phyloP scores from a whole-genome alignment of 2,797 vertebrate species.

The Danio jaintianensis region DNA sequence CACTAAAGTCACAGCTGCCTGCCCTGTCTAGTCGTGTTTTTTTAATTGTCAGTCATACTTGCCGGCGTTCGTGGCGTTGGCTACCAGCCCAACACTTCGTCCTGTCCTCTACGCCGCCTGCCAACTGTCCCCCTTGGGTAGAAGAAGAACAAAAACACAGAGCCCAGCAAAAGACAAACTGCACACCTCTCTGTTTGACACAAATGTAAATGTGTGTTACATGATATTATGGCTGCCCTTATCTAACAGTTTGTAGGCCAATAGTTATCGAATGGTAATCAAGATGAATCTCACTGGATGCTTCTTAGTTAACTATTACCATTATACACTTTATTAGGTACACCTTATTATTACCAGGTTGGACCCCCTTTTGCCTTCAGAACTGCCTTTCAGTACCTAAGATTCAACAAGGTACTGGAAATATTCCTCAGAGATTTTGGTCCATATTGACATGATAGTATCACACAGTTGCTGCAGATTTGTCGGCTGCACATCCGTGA shows the following conservation, averaged over 20 bases:
- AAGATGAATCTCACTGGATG: not conserved
- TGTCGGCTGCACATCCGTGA: no score
- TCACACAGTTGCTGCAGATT: no score
- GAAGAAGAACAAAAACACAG: conserved; percentile 36
- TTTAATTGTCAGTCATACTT: conserved; percentile 55
- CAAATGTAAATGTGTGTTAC: conserved; percentile 43
- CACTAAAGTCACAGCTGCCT: conserved; percentile 43
- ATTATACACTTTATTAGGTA: no score
- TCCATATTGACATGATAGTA: no score
- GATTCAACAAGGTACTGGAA: no score
- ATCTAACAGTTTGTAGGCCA: not conserved
- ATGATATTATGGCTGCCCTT: not conserved
- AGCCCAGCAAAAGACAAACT: conserved; percentile 26
- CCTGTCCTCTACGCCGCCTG: conserved; percentile 44
- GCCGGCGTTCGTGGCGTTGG: conserved; percentile 32
- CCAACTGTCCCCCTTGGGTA: conserved; percentile 49
- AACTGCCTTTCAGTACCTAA: no score
- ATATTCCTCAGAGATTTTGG: no score
- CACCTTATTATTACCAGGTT: no score
- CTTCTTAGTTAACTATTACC: not conserved
- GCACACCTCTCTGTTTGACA: conserved; percentile 39
- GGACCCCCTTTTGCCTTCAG: no score
- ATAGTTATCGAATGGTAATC: not conserved
- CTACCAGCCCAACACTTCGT: conserved; percentile 40
- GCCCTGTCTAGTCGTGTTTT: conserved; percentile 49